Percentiles rank a stretch among this genome's conserved stretches.
Evolutionary conservation across 2,888 invertebrate species (phyloP).

Genomic region (Hirtodrosophila histrioides): DNA sequence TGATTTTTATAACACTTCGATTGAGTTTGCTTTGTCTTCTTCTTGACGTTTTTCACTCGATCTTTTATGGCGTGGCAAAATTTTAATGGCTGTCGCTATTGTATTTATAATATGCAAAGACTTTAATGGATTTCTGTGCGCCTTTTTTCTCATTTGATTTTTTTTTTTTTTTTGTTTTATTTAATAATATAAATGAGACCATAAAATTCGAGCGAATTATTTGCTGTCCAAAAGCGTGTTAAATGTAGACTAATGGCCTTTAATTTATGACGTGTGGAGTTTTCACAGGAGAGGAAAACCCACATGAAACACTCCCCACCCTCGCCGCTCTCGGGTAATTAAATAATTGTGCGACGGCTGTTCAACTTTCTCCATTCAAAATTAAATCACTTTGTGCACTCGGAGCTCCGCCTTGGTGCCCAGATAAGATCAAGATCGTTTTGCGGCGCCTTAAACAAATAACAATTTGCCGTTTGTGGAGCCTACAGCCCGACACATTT

Average conservation of each 20-base stretch:
- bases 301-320: slow-evolving; percentile 12
- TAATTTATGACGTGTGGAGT: slow-evolving; percentile 49
- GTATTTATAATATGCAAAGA: slow-evolving; percentile 67
- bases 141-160: slow-evolving; percentile 11
- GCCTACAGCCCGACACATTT: slow-evolving; percentile 59
- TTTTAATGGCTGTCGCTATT: slow-evolving; percentile 67
- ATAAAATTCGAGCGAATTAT: slow-evolving; percentile 47
- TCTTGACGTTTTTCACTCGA: slow-evolving; percentile 31
- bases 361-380: slow-evolving; percentile 72
- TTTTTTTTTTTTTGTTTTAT: slow-evolving; percentile 38
- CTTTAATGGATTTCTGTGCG: slow-evolving; percentile 60
- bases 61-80: slow-evolving; percentile 75
- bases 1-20: slow-evolving; percentile 78
- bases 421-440: slow-evolving; percentile 53
- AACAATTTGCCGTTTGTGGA: slow-evolving; percentile 64
- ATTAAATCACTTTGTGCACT: slow-evolving; percentile 72
- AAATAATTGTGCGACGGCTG: slow-evolving; percentile 61
- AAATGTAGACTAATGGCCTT: slow-evolving; percentile 69
- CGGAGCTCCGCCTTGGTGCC: slow-evolving; percentile 48
- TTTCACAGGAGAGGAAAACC: slow-evolving; percentile 31
- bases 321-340: slow-evolving; percentile 40
- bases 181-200: slow-evolving; percentile 60
- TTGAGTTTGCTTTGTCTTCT: slow-evolving; percentile 17
- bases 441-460: slow-evolving; percentile 77
- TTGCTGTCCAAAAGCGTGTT: slow-evolving; percentile 57